Percentiles rank a stretch among this genome's conserved stretches.
These are phyloP conservation scores for Todus mexicanus DNA, from an alignment of 2,797 vertebrate species.

Conservation along the genomic window DNA sequence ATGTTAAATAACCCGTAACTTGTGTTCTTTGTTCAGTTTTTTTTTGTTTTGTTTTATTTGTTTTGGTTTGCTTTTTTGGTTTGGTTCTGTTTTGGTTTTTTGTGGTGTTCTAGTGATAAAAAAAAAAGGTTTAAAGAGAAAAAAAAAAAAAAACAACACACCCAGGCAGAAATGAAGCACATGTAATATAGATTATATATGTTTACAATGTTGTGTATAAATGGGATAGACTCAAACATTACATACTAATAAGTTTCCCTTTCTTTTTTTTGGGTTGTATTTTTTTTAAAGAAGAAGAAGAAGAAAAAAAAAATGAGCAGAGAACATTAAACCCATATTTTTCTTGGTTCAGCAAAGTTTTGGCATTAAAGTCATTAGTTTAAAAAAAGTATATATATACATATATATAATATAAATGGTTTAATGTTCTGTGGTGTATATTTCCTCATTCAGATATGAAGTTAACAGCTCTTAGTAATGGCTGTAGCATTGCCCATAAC, in stretches of 20 bases:
- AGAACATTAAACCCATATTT: constrained; percentile 87
- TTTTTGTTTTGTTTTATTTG: constrained; percentile 66
- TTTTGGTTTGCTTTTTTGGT: constrained; percentile 58
- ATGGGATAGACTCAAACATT: constrained; percentile 89
- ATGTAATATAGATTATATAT: constrained; percentile 99
- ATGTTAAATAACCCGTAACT: constrained; percentile 65
- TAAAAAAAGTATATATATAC: constrained; percentile 74
- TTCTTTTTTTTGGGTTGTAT: constrained; percentile 67
- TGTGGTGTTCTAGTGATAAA: constrained; percentile 88
- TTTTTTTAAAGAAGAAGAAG: constrained; percentile 69
- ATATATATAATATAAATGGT: constrained; percentile 84
- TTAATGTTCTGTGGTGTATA: constrained; percentile 92
- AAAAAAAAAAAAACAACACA: constrained; percentile 69
- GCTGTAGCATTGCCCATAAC: constrained; percentile 71
- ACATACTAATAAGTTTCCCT: constrained; percentile 82
- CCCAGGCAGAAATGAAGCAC: constrained; percentile 91
- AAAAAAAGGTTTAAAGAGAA: constrained; percentile 71
- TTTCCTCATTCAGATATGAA: constrained; percentile 86
- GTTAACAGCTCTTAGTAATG: constrained; percentile 76
- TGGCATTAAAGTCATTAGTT: constrained; percentile 77
- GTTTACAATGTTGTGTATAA: constrained; percentile 99
- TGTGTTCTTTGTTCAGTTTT: constrained; percentile 62
- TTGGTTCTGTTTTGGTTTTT: constrained; percentile 66
- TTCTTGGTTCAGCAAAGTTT: constrained; percentile 82
- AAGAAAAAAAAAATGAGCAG: constrained; percentile 67